These are phyloP conservation scores for Tragelaphus buxtoni DNA, from an alignment of 2,113 vertebrate genomes.

Conservation along the genomic window DNA sequence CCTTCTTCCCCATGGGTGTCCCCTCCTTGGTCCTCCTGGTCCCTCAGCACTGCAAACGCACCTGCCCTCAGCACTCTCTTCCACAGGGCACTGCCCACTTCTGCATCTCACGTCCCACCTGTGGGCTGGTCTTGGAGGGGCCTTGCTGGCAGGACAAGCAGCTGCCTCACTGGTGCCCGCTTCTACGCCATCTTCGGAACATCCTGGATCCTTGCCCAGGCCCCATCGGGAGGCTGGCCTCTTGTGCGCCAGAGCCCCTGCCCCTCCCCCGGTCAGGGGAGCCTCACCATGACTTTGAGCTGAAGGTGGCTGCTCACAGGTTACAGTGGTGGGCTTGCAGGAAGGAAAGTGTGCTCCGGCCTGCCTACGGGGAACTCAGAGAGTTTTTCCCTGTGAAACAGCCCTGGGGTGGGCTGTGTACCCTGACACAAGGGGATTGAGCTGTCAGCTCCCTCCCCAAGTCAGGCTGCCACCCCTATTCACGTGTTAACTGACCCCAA, in stretches of 20 bases:
- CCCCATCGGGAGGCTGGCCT: background rate
- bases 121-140: background rate
- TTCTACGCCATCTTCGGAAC: accelerated
- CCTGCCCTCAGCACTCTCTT: no score
- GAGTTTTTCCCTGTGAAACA: background rate
- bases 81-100: accelerated
- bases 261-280: background rate
- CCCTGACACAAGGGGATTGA: accelerated
- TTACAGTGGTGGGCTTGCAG: background rate
- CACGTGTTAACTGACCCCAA: accelerated
- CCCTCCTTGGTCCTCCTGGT: background rate
- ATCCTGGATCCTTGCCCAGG: background rate
- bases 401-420: accelerated
- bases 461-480: background rate
- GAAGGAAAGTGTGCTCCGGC: background rate
- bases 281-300: background rate
- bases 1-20: accelerated
- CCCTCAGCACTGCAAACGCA: background rate
- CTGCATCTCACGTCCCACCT: accelerated
- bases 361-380: background rate
- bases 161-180: accelerated
- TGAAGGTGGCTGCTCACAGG: background rate
- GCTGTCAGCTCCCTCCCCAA: background rate
- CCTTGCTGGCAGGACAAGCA: accelerated
- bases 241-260: accelerated